Base-by-base conservation (phyloP, 2,888 invertebrate genomes). In the Scaptomyza flava region DNA sequence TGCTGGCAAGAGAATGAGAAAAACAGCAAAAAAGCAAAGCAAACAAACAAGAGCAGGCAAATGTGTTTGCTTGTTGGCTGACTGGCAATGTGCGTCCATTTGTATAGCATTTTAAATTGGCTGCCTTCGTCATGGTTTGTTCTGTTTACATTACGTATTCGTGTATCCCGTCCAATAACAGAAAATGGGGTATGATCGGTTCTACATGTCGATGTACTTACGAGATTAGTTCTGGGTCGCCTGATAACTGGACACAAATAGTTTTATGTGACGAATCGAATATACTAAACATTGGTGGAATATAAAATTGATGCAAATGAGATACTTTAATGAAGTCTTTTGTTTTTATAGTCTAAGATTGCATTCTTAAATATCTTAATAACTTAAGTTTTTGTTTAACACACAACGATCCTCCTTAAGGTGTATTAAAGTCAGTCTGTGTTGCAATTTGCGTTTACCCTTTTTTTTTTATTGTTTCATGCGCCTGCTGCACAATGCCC, bases 21-120 rank as follows among this genome's bases (percentile, higher is more conserved):
- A 71, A 7, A 14, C 38, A 2, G 17, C 57, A 69, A 60, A 61
- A 68, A 58, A 66, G 47, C 63, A 77, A 75, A 68, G 6, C 61
- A 77, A 60, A 12, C 46, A 31, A 34, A 41, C 17, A 41, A 41
- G 9, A 17, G 14, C 41, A 57, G 56, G 61, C 63, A 72, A 78
- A 78, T 77, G 34, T 67, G 57, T 38, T 3, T 38, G 38, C 38
- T 38, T 41, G 17, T 17, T 41, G 8, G 41, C 17, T 41, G 41
- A 14, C 38, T 64, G 61, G 60, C 54, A 65, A 47, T 51, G 63
- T 61, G 68, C 67, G 52, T 65, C 51, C 80, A 82, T 80, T 81
- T 78, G 78, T 62, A 70, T 52, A 70, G 56, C 64, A 70, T 68
- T 77, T 76, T 65, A 66, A 79, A 78, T 78, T 79, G 79, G 58